A percentile compares a stretch with the other conserved stretches of the same genome.
These are phyloP conservation scores for Branchellion lobata DNA, from an alignment of 2,888 invertebrate genomes.

Conservation along the genomic window DNA sequence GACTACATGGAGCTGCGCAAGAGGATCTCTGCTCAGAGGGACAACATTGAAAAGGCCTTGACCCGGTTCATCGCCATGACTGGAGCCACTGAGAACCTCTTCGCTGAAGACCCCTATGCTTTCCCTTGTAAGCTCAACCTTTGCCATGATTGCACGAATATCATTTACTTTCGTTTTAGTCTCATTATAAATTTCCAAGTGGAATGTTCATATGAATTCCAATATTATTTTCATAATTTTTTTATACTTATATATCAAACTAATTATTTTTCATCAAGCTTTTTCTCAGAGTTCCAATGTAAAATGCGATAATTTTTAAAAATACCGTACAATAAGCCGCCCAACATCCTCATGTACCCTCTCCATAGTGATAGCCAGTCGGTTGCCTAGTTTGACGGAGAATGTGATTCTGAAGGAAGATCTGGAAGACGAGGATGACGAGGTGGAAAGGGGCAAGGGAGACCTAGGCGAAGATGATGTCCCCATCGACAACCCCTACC, in stretches of 20 bases:
- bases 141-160: background rate
- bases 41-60: slow-evolving; percentile 86
- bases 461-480: slow-evolving; percentile 51
- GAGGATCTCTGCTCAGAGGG: slow-evolving; percentile 87
- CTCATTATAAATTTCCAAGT: background rate
- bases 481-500: slow-evolving; percentile 72
- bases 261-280: too few relatives aligned
- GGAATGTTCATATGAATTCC: background rate
- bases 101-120: slow-evolving; percentile 81
- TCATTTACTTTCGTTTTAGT: background rate
- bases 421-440: slow-evolving; percentile 40
- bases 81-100: slow-evolving; percentile 84
- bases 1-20: slow-evolving; percentile 94
- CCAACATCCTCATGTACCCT: too few relatives aligned
- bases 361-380: slow-evolving; percentile 82
- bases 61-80: slow-evolving; percentile 92
- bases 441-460: background rate
- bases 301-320: too few relatives aligned
- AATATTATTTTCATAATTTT: background rate
- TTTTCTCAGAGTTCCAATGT: too few relatives aligned
- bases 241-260: too few relatives aligned
- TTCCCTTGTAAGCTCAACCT: slow-evolving; percentile 74
- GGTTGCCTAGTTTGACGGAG: slow-evolving; percentile 89
- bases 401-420: slow-evolving; percentile 68
- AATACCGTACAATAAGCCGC: too few relatives aligned